Evolutionary conservation across 2,888 invertebrate genomes (phyloP).

Genomic region (Antheraea yamamai): DNA sequence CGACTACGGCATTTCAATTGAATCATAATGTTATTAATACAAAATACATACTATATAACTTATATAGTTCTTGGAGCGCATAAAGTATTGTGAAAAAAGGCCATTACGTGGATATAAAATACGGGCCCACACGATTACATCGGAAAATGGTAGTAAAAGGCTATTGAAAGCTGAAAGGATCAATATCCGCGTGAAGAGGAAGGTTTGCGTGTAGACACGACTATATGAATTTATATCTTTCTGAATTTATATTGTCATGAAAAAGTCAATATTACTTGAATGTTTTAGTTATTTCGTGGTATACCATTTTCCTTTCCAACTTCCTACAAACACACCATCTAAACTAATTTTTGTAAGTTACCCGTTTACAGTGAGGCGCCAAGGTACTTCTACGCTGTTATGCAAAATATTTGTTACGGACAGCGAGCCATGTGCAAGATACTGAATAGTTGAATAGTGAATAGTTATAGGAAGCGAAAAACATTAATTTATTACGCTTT

Average conservation of each 20-base stretch:
- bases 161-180: constrained; percentile 5
- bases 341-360: neutral
- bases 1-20: too few relatives aligned
- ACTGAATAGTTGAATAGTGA: too few relatives aligned
- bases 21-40: too few relatives aligned
- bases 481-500: too few relatives aligned
- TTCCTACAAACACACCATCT: neutral
- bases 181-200: constrained; percentile 5
- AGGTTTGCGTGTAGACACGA: constrained; percentile 12
- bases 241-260: neutral
- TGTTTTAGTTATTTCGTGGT: neutral
- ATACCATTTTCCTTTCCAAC: neutral
- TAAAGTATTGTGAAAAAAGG: neutral
- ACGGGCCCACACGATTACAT: neutral
- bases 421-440: too few relatives aligned
- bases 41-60: neutral
- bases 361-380: neutral
- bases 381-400: too few relatives aligned
- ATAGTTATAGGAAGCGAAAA: too few relatives aligned
- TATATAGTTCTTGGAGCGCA: neutral
- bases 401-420: too few relatives aligned
- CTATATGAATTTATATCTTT: neutral
- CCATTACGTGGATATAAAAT: neutral
- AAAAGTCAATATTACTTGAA: neutral
- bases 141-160: constrained; percentile 9